Base-by-base conservation (phyloP, 2,888 invertebrate genomes). In the Pammene fasciana region DNA sequence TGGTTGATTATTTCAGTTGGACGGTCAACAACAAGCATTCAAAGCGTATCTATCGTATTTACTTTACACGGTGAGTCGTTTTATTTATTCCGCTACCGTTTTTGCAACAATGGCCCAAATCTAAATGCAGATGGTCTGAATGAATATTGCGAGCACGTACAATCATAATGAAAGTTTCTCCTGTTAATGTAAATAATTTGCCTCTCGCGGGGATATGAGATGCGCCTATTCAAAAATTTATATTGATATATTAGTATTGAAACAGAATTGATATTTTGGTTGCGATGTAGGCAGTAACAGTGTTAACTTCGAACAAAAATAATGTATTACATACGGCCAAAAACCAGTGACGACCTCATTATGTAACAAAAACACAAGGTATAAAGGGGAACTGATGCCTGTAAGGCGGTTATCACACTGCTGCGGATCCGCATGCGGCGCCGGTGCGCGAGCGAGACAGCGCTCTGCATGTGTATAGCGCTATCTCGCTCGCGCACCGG, bases 121-220 rank as follows among this genome's bases (percentile, higher is more conserved):
- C 59, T 60, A 54, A 60, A 60, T 68, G 55, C 52, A 61, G 45
- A 26, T 26, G 13, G 41, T 26, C 52, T 45, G 52, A 57, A 61
- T 61, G 52, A 68, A 54, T 43, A 76, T 72, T 72, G 61, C 45
- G 71, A 70, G 74, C 82, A 82, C 82, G 82, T 76, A 59, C 75
- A 50, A 43, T 56, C 72, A 74, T 79, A 81, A 81, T 79, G 77
- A 78, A 79, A 79, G 75, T 78, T 76, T 72, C 62, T 55, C 72
- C 73, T 67, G 70, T 72, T 70, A 72, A 59, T 46, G 67, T 60
- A 67, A 60, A 67, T 67, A 54, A 67, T 67, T 67, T 67, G 57
- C 67, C 54, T 60, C 48, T 13, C 48, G 26, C 26, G 45, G 34
- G 45, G 34, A 54, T 54, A n/a, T 34, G 34, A 54, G 54, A 16